Evolutionary conservation across 2,797 vertebrate species (phyloP), one percentile per base, ranked within the genome.

Genomic region (Coranthus polyacanthus): DNA sequence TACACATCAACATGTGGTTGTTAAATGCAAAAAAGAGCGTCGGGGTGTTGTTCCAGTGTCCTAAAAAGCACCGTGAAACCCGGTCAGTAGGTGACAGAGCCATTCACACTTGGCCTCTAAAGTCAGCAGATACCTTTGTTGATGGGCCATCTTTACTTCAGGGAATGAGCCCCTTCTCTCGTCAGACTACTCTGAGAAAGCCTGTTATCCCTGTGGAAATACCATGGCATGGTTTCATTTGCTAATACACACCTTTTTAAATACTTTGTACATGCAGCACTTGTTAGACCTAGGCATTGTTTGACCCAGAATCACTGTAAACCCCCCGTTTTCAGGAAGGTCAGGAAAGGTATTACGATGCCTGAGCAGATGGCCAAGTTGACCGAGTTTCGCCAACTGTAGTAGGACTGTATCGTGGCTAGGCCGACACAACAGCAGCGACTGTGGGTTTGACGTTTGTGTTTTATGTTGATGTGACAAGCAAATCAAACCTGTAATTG

Each of bases 341-440:
- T 73, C 75, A 82, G 0, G 2, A 18, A 47, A 51, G 81, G 79
- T 65, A 84, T 89, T 88, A 88, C 73, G 64, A 81, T 37, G 60
- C 66, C 42, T 34, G 65, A 86, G 64, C 91, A 92, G 91, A 91
- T 91, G 90, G 89, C 50, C 15, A 2, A 50, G 57, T 68, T 82
- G 77, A 72, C 79, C 34, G 75, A 64, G 63, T 83, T 82, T 57
- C 54, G 32, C 60, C 37, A 57, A 20, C 55, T 44, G 44, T 51
- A 58, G 51, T 21, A 12, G 34, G 49, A 34, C 49, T 52, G 45
- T 17, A 16, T 63, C 56, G 16, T 20, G 60, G 8, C 66, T n/a
- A n/a, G n/a, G n/a, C n/a, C n/a, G n/a, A 46, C 63, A 56, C 5
- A 16, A 63, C 45, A 39, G 16, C 42, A 4, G 12, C 20, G 17